Percentiles rank a stretch among this genome's conserved stretches.
These are phyloP conservation scores for Arge pagana DNA, from an alignment of 2,888 invertebrate genomes.

Conservation along the genomic window DNA sequence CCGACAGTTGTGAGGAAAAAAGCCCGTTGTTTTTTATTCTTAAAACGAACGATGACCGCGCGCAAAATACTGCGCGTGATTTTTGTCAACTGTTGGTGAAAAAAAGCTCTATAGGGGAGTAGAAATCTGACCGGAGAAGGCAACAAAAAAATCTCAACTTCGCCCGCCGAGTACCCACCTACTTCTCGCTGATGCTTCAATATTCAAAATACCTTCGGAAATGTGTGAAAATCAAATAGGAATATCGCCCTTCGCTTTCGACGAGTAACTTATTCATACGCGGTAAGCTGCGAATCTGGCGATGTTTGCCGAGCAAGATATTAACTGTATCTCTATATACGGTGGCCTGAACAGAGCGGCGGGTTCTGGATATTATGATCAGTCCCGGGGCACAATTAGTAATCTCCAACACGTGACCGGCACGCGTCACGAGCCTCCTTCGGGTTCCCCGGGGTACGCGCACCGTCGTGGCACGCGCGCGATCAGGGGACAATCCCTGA, in stretches of 20 bases:
- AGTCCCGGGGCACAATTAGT: slow-evolving; percentile 54
- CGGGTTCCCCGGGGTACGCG: slow-evolving; percentile 35
- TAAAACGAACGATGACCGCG: too few species aligned
- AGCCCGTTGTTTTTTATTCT: too few species aligned
- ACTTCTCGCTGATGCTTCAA: too few species aligned
- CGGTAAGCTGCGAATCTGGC: slow-evolving; percentile 39
- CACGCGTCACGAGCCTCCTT: slow-evolving; percentile 40
- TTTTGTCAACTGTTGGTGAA: too few species aligned
- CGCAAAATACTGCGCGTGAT: too few species aligned
- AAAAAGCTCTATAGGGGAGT: too few species aligned
- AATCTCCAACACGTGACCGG: slow-evolving; percentile 51
- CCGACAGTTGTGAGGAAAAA: too few species aligned
- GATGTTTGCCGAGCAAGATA: slow-evolving; percentile 51
- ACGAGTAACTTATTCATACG: slow-evolving; percentile 36
- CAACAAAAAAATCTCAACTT: too few species aligned
- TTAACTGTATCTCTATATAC: slow-evolving; percentile 50
- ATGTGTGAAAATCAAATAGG: slow-evolving; percentile 54
- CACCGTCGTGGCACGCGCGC: slow-evolving; percentile 26
- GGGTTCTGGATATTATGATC: slow-evolving; percentile 51
- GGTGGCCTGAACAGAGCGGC: slow-evolving; percentile 35
- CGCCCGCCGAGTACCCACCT: too few species aligned
- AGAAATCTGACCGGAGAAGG: too few species aligned
- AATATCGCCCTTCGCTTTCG: not conserved
- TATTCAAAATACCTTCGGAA: not conserved
- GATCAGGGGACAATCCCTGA: slow-evolving; percentile 2